A percentile compares a stretch with the other conserved stretches of the same genome.
These are phyloP conservation scores for Onychomys leucogaster DNA, from an alignment of 2,797 vertebrate species.

Conservation along the genomic window DNA sequence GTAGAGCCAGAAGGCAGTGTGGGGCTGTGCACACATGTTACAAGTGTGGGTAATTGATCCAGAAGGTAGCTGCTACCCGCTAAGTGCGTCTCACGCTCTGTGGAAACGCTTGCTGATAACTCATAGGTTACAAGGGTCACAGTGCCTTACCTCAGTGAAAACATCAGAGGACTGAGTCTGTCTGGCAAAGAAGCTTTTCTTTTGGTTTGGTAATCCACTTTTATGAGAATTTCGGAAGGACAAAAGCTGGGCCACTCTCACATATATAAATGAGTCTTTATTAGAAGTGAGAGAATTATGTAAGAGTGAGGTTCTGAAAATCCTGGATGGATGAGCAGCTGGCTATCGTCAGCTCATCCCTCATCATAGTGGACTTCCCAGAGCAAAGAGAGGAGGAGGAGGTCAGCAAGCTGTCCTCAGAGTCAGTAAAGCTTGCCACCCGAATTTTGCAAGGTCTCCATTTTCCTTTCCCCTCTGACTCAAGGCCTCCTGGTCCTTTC, in stretches of 20 bases:
- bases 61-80: constrained; percentile 54
- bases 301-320: neutral
- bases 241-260: neutral
- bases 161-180: neutral
- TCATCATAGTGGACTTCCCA: fast-evolving
- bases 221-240: neutral
- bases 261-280: neutral
- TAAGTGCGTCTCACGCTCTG: neutral
- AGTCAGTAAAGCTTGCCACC: neutral
- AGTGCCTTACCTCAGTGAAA: neutral
- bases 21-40: neutral
- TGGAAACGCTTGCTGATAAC: neutral
- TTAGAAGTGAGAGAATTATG: neutral
- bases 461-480: constrained; percentile 51
- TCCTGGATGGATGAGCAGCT: neutral
- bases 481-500: neutral
- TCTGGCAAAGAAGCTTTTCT: neutral
- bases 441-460: neutral
- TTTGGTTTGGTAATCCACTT: constrained; percentile 1
- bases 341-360: neutral
- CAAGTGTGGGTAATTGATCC: constrained; percentile 66
- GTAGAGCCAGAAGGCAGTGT: neutral
- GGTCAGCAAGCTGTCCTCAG: neutral
- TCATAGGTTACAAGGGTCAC: neutral
- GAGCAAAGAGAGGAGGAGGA: neutral